These are phyloP conservation scores for Ianthella basta DNA, from an alignment of 37 sponge, comb jelly and placozoan species.

Conservation along the genomic window DNA sequence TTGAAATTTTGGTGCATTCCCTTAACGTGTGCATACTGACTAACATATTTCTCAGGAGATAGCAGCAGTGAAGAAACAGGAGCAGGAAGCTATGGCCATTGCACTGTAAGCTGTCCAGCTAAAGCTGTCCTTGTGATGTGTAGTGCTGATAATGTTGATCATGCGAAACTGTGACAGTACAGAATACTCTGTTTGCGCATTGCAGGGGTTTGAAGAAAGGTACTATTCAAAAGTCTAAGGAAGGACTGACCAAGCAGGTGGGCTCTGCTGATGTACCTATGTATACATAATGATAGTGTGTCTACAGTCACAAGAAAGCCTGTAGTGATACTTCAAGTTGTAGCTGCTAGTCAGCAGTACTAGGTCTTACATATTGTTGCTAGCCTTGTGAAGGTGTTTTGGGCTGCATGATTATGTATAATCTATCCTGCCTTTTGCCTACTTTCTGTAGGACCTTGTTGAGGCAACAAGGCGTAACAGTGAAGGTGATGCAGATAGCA, in stretches of 20 bases:
- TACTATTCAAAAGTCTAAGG: slow-evolving; percentile 29
- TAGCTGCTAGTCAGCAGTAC: too few species aligned
- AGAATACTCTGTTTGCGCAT: too few species aligned
- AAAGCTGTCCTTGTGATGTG: background rate
- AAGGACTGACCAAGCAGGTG: background rate
- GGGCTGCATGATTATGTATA: too few species aligned
- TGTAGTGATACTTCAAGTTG: too few species aligned
- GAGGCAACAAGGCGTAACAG: slow-evolving; percentile 59
- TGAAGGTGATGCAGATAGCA: slow-evolving; percentile 44
- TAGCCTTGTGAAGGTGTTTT: too few species aligned
- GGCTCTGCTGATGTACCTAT: background rate
- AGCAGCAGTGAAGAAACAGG: slow-evolving; percentile 78
- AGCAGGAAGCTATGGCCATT: slow-evolving; percentile 86
- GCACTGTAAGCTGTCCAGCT: slow-evolving; percentile 57
- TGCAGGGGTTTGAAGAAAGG: slow-evolving; percentile 31
- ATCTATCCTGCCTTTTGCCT: too few species aligned
- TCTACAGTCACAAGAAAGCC: too few species aligned
- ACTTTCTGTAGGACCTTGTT: slow-evolving; percentile 53
- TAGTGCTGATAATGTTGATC: too few species aligned
- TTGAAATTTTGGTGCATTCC: too few species aligned
- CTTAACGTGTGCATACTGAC: too few species aligned
- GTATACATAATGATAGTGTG: background rate
- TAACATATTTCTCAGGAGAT: slow-evolving; percentile 57
- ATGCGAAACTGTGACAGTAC: too few species aligned
- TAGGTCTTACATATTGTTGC: too few species aligned